Evolutionary conservation across 2,797 vertebrate genomes (phyloP), one percentile per base, ranked within the genome.

Genomic region (Merluccius polli): DNA sequence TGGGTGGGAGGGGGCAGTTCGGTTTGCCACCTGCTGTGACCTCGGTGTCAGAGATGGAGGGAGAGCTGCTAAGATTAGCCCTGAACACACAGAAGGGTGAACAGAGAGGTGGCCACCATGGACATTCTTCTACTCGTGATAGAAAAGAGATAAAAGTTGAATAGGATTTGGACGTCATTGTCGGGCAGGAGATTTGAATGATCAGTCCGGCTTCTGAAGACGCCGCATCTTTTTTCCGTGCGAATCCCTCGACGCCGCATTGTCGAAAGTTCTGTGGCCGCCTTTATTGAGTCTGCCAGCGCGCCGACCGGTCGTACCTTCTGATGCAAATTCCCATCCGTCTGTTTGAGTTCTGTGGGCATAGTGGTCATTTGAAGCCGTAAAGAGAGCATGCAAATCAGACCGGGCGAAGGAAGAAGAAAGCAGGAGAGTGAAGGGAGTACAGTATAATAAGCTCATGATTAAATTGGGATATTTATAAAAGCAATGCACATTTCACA

Each of bases 21-120:
- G 79, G 82, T 81, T 87, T 85, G 84, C 83, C 79, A 79, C 85
- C 77, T 71, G 75, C 78, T 82, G 82, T 84, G 85, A 90, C 73
- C 59, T 81, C 84, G 78, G 71, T 80, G 85, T 91, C 81, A 76
- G 80, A 80, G 87, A 88, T 75, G 83, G 82, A 84, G 70, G 70
- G 77, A 76, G 79, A 78, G 75, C 80, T 82, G 79, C 85, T 87
- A 77, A 77, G 48, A 80, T 70, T 16, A 24, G 73, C 72, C 73
- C 35, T 75, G 73, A 78, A 75, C 3, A 21, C n/a, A 78, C 69
- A 24, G 75, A 83, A 86, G 83, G 77, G 78, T 76, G 78, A 63
- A 31, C 24, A 31, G n/a, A 65, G 63, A 72, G 8, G 32, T 75
- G 65, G 75, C 70, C 12, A 68, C 9, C 76, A 21, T 1, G 24